These are phyloP conservation scores for Tiliacea aurago DNA, from an alignment of 2,888 invertebrate genomes.

Conservation along the genomic window DNA sequence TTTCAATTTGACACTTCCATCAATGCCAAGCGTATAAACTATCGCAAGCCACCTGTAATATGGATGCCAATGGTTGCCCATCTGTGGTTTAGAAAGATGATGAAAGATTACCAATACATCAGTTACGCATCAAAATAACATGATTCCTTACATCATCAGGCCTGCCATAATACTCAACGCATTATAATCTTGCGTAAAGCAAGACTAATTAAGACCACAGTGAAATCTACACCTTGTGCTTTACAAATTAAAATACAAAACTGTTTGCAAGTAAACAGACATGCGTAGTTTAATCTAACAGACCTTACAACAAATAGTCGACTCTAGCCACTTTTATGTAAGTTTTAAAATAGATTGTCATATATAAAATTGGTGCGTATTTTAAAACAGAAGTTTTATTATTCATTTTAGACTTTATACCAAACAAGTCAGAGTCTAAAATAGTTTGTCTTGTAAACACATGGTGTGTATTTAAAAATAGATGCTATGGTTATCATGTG, in stretches of 20 bases:
- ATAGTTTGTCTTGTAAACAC: background rate
- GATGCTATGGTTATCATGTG: slow-evolving; percentile 38
- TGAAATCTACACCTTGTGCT: background rate
- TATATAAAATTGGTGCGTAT: slow-evolving; percentile 2
- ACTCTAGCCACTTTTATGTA: background rate
- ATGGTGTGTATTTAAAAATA: slow-evolving; percentile 51
- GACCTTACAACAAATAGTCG: background rate
- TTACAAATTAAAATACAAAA: slow-evolving; percentile 5
- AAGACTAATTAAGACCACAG: slow-evolving; percentile 20
- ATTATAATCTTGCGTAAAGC: slow-evolving; percentile 42
- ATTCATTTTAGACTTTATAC: slow-evolving; percentile 7
- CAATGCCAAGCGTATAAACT: background rate
- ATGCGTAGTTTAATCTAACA: slow-evolving; percentile 15
- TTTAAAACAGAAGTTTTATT: background rate
- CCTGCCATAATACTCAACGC: slow-evolving; percentile 38
- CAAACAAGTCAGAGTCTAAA: background rate
- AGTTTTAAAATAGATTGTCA: slow-evolving; percentile 33
- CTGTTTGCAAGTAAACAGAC: background rate
- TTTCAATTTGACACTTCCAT: background rate
- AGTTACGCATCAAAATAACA: slow-evolving; percentile 37
- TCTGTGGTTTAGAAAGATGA: slow-evolving; percentile 1
- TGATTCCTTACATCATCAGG: slow-evolving; percentile 46
- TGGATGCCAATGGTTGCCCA: slow-evolving; percentile 9
- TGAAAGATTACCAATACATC: slow-evolving; percentile 2
- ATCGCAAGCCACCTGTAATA: background rate